Evolutionary conservation across 30 jellyfish, hydroid and myxozoan species (phyloP).

Genomic region (Turritopsis rubra): DNA sequence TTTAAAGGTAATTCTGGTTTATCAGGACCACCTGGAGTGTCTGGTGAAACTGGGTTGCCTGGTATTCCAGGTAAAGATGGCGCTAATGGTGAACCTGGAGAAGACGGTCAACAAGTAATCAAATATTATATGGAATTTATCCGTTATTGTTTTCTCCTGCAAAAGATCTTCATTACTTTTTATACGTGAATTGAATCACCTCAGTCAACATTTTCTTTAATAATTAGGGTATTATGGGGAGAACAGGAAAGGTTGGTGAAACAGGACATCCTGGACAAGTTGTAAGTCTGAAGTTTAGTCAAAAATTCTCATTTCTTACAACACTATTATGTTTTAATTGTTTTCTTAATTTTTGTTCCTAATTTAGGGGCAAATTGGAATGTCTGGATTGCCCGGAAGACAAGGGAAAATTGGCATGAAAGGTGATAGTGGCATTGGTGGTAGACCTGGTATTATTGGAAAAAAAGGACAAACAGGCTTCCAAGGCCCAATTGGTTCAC

Average conservation of each 20-base stretch:
- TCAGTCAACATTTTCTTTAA: background rate
- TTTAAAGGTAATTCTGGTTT: background rate
- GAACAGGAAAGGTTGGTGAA: background rate
- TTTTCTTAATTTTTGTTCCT: too few species aligned
- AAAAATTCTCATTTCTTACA: too few species aligned
- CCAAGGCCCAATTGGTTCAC: slow-evolving; percentile 19
- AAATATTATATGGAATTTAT: too few species aligned
- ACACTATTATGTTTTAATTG: too few species aligned
- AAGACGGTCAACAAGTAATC: background rate
- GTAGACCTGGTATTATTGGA: background rate
- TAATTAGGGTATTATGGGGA: background rate
- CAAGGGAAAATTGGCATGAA: background rate
- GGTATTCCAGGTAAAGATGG: background rate
- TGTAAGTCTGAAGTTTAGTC: background rate
- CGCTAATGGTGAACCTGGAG: background rate
- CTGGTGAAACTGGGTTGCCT: background rate
- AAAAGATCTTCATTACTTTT: too few species aligned
- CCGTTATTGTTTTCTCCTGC: too few species aligned
- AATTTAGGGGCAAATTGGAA: background rate
- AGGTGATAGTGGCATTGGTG: background rate
- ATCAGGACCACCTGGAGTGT: background rate
- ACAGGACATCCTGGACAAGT: background rate
- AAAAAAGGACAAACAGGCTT: slow-evolving; percentile 1
- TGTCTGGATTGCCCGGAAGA: background rate
- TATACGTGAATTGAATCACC: too few species aligned